These are phyloP conservation scores for Eupithecia exiguata DNA, from an alignment of 2,888 invertebrate species.

Conservation along the genomic window DNA sequence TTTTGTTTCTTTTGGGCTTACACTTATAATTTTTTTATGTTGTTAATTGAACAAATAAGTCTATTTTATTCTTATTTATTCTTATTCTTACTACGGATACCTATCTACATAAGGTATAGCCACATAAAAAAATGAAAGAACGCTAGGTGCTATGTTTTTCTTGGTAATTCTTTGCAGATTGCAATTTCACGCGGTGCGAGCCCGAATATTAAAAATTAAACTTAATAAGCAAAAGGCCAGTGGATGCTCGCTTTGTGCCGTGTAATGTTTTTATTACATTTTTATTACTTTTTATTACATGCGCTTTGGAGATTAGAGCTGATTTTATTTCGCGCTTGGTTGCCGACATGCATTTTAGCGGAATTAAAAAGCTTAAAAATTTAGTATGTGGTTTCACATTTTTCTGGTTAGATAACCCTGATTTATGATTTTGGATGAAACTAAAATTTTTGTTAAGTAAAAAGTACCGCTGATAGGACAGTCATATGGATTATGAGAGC, in stretches of 20 bases:
- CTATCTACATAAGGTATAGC: slow-evolving; percentile 1
- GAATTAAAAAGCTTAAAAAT: slow-evolving; percentile 31
- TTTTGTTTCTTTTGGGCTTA: too few relatives aligned
- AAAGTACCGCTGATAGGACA: background rate
- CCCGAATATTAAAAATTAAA: slow-evolving; percentile 83
- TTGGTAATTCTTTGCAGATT: slow-evolving; percentile 62
- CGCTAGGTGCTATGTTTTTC: slow-evolving; percentile 52
- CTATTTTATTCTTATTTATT: too few relatives aligned
- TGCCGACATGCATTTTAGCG: slow-evolving; percentile 28
- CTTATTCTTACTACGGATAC: too few relatives aligned
- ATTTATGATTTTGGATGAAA: slow-evolving; percentile 6
- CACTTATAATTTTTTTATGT: too few relatives aligned
- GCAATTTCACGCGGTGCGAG: slow-evolving; percentile 79
- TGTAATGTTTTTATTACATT: slow-evolving; percentile 46
- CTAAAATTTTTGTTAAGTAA: background rate
- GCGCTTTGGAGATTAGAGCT: slow-evolving; percentile 40
- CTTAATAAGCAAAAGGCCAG: slow-evolving; percentile 74
- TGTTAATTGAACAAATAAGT: too few relatives aligned
- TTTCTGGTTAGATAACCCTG: slow-evolving; percentile 9
- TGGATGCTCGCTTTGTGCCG: slow-evolving; percentile 54
- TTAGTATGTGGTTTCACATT: background rate
- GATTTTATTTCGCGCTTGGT: slow-evolving; percentile 36
- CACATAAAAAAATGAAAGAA: slow-evolving; percentile 43
- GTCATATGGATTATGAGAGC: too few relatives aligned
- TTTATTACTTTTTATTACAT: slow-evolving; percentile 36